These are phyloP conservation scores for Eurois occulta DNA, from an alignment of 2,888 invertebrate genomes.

Conservation along the genomic window DNA sequence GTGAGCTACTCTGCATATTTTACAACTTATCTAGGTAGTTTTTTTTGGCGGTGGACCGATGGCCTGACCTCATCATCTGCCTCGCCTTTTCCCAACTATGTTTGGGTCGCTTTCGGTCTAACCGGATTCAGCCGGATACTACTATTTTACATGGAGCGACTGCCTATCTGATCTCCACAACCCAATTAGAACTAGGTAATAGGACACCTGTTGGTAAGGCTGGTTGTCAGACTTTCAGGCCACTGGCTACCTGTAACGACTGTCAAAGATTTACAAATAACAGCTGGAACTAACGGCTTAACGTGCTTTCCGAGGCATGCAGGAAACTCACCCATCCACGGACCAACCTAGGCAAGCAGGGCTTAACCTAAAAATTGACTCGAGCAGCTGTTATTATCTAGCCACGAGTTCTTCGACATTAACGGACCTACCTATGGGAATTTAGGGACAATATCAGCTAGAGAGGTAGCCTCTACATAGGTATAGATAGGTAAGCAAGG, in stretches of 20 bases:
- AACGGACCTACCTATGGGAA: background rate
- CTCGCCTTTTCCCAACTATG: background rate
- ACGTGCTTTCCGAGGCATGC: background rate
- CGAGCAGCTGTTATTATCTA: background rate
- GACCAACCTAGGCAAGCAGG: background rate
- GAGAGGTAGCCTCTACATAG: too few relatives aligned
- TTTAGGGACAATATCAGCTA: background rate
- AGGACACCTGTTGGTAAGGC: background rate
- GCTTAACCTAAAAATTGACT: background rate
- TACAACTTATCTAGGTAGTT: background rate
- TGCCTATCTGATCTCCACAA: background rate
- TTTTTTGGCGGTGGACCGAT: too few relatives aligned
- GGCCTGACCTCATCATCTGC: too few relatives aligned
- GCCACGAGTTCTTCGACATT: background rate
- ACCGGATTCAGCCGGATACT: background rate
- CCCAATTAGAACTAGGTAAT: background rate
- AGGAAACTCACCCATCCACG: background rate
- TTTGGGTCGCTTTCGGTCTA: background rate
- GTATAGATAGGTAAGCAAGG: background rate
- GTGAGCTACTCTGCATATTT: background rate
- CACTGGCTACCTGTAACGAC: background rate
- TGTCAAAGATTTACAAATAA: background rate
- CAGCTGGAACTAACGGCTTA: background rate
- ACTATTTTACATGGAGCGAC: background rate
- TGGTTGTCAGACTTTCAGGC: background rate